Evolutionary conservation across 2,888 invertebrate genomes (phyloP).

Genomic region (Proisotoma minuta): DNA sequence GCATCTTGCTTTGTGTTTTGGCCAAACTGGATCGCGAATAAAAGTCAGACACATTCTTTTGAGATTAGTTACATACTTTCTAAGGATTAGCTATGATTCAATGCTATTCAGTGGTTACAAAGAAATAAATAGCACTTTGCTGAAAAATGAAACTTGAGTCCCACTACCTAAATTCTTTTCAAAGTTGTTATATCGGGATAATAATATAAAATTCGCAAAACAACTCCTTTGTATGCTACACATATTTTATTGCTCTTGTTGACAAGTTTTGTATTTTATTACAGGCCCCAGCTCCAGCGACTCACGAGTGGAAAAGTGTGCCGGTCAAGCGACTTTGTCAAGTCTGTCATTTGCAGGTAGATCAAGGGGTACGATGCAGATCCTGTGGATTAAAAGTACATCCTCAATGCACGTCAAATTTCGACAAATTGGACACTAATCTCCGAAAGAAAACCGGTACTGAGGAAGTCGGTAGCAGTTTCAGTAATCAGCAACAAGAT

Average conservation of each 20-base stretch:
- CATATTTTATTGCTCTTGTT: slow-evolving; percentile 8
- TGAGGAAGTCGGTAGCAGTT: not conserved
- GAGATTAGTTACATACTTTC: not conserved
- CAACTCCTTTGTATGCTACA: too few relatives aligned
- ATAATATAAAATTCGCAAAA: too few relatives aligned
- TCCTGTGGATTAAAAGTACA: slow-evolving; percentile 32
- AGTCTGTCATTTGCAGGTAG: slow-evolving; percentile 39
- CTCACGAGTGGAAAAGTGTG: slow-evolving; percentile 42
- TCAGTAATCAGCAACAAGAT: slow-evolving; percentile 17
- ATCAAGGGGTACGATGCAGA: slow-evolving; percentile 36
- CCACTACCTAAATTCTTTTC: too few relatives aligned
- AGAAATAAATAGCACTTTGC: too few relatives aligned
- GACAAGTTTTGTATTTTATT: slow-evolving; percentile 21
- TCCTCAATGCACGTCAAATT: too few relatives aligned
- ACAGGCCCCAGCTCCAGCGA: slow-evolving; percentile 42
- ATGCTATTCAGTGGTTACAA: not conserved
- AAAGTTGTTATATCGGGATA: too few relatives aligned
- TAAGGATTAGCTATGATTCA: not conserved
- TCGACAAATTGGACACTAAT: too few relatives aligned
- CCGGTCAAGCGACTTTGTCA: slow-evolving; percentile 40
- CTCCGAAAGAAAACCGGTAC: slow-evolving; percentile 3
- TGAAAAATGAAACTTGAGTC: too few relatives aligned
- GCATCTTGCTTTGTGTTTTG: not conserved
- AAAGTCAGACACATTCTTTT: too few relatives aligned
- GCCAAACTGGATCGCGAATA: too few relatives aligned